A percentile compares a stretch with the other conserved stretches of the same genome.
These are phyloP conservation scores for Sialia sialis DNA, from an alignment of 2,113 vertebrate species.

Conservation along the genomic window DNA sequence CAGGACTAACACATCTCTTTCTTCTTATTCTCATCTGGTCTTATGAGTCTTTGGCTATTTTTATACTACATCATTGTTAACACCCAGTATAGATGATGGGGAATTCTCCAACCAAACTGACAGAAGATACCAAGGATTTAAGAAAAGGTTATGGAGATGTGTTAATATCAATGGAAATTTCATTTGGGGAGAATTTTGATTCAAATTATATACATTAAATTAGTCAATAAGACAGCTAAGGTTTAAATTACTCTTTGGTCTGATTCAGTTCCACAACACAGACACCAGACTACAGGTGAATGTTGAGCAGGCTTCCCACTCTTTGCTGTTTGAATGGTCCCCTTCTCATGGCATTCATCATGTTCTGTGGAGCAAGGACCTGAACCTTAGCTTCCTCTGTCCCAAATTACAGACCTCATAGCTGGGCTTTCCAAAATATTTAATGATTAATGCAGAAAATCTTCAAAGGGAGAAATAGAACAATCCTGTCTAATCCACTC, in stretches of 20 bases:
- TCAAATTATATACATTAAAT: background rate
- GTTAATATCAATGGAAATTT: background rate
- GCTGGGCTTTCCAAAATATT: background rate
- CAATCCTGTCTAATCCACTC: background rate
- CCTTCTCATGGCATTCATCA: background rate
- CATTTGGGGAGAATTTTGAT: background rate
- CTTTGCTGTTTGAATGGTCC: background rate
- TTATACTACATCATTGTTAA: background rate
- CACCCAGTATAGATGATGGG: background rate
- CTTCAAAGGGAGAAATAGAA: background rate
- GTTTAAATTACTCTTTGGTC: background rate
- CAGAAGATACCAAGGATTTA: background rate
- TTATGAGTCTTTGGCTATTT: background rate
- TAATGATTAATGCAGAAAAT: background rate
- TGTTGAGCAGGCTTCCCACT: accelerated
- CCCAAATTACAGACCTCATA: background rate
- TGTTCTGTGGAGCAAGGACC: background rate
- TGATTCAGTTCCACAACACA: background rate
- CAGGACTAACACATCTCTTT: background rate
- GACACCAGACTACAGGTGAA: background rate
- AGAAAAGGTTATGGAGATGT: background rate
- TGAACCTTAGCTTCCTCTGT: background rate
- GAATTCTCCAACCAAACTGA: background rate
- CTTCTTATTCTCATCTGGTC: background rate
- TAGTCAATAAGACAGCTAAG: background rate